A percentile compares a stretch with the other conserved stretches of the same genome.
These are phyloP conservation scores for Labeo calbasu DNA, from an alignment of 2,797 vertebrate genomes.

Conservation along the genomic window DNA sequence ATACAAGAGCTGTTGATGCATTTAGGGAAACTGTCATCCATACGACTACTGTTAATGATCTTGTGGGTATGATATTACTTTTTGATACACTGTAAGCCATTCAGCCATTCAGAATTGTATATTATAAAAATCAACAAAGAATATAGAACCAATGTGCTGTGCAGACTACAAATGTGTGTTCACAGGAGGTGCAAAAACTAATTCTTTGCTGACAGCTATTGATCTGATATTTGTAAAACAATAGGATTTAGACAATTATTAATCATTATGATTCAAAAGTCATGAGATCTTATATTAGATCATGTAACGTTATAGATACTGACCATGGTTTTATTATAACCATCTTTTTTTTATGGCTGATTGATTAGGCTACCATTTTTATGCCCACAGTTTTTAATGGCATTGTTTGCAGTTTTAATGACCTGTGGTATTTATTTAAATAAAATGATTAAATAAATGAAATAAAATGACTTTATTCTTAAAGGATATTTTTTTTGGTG, in stretches of 20 bases:
- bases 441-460: background rate
- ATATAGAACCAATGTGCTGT: background rate
- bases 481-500: background rate
- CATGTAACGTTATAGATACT: background rate
- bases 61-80: background rate
- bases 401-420: background rate
- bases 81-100: background rate
- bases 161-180: background rate
- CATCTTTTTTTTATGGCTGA: background rate
- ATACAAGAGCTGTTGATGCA: background rate
- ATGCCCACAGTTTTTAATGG: background rate
- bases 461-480: background rate
- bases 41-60: background rate
- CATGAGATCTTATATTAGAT: background rate
- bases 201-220: background rate
- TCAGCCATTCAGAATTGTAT: background rate
- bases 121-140: background rate
- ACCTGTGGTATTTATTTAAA: background rate
- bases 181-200: background rate
- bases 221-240: background rate
- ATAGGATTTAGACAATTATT: background rate
- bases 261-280: background rate
- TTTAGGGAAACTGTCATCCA: slow-evolving; percentile 2
- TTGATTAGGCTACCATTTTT: background rate
- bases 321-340: background rate